Evolutionary conservation across 2,113 vertebrate species (phyloP).

Genomic region (Syngnathus scovelli): DNA sequence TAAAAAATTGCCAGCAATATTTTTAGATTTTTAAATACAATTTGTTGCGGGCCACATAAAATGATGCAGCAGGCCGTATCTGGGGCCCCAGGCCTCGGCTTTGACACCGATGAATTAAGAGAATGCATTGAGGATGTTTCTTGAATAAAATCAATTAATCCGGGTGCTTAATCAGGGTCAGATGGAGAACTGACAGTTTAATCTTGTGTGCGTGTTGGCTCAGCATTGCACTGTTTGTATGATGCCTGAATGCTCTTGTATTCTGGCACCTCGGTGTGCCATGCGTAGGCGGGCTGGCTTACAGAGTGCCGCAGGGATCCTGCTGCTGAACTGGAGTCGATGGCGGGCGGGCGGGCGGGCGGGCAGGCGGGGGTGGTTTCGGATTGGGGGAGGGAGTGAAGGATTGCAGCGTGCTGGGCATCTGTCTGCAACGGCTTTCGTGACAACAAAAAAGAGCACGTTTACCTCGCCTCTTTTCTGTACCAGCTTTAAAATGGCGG

Average conservation of each 20-base stretch:
- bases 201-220: conserved; percentile 53
- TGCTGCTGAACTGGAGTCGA: conserved; percentile 46
- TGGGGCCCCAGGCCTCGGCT: too few relatives aligned
- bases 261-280: conserved; percentile 52
- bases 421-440: conserved; percentile 42
- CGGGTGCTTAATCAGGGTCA: conserved; percentile 6
- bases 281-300: conserved; percentile 57
- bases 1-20: too few relatives aligned
- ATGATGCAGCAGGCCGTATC: too few relatives aligned
- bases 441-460: conserved; percentile 38
- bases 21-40: too few relatives aligned
- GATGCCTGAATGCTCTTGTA: conserved; percentile 41
- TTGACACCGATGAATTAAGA: neutral
- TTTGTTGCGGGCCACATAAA: too few relatives aligned
- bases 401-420: conserved; percentile 32
- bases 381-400: neutral
- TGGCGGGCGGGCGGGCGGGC: conserved; percentile 11
- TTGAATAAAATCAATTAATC: conserved; percentile 3
- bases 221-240: conserved; percentile 42
- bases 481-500: conserved; percentile 23
- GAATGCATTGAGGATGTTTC: neutral
- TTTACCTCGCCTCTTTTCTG: conserved; percentile 43
- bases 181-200: conserved; percentile 38
- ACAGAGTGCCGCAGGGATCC: conserved; percentile 52
- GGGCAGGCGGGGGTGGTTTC: conserved; percentile 29